Evolutionary conservation across 2,888 invertebrate genomes (phyloP).

Genomic region (Galerucella nymphaeae): DNA sequence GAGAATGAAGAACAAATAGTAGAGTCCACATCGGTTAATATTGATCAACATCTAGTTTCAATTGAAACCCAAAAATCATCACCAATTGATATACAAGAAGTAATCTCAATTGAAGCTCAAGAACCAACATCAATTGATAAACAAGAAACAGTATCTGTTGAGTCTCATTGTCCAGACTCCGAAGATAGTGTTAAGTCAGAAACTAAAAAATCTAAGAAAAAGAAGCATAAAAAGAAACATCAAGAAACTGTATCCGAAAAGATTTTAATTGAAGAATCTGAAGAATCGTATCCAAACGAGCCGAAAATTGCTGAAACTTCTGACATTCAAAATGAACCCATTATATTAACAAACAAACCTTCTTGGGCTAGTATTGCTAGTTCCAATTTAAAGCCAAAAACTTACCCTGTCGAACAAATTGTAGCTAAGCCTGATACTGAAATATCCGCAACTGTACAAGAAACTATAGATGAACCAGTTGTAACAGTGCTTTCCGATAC

Average conservation of each 20-base stretch:
- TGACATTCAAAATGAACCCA: not conserved
- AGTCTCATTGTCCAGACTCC: not conserved
- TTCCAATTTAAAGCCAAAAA: conserved; percentile 32
- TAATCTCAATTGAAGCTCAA: not conserved
- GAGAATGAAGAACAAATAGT: not conserved
- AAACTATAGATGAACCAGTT: conserved; percentile 10
- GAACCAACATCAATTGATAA: not conserved
- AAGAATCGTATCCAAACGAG: conserved; percentile 12
- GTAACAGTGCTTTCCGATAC: conserved; percentile 5
- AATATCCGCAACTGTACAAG: not conserved
- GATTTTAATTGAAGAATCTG: conserved; percentile 11
- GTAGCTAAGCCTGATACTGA: conserved; percentile 2
- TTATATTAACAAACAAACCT: conserved; percentile 14
- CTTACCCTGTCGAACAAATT: conserved; percentile 8
- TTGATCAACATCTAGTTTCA: too few relatives aligned
- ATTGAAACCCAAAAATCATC: too few relatives aligned
- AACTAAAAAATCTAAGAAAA: conserved; percentile 13
- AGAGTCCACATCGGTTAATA: not conserved
- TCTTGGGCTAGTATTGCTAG: conserved; percentile 43
- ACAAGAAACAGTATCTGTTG: not conserved
- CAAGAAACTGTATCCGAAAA: conserved; percentile 4
- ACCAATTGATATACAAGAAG: not conserved
- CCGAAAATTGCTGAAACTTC: not conserved
- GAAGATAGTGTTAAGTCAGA: conserved; percentile 8
- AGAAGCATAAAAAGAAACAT: conserved; percentile 16